Conservation (phyloP, 2,888 invertebrate species). For the Diachrysia chrysitis region DNA sequence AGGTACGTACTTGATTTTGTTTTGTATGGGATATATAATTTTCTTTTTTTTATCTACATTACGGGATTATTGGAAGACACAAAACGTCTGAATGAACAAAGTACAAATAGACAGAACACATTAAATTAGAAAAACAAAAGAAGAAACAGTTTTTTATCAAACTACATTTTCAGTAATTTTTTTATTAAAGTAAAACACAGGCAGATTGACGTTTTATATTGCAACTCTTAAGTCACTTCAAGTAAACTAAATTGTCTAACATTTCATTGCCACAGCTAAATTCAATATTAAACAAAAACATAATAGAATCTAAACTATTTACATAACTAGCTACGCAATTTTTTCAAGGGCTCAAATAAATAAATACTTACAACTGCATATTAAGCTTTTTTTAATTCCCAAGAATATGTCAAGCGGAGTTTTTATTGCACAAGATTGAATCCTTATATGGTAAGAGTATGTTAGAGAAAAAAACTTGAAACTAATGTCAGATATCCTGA, state of each 20-base stretch:
- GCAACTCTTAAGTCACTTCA: too few relatives aligned
- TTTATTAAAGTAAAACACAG: too few relatives aligned
- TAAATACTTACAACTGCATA: slow-evolving; percentile 16
- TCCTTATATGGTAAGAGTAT: slow-evolving; percentile 44
- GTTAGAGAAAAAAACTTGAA: slow-evolving; percentile 62
- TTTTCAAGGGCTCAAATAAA: slow-evolving; percentile 40
- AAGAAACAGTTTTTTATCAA: too few relatives aligned
- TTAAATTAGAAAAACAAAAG: too few relatives aligned
- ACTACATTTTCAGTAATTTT: too few relatives aligned
- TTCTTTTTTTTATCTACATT: too few relatives aligned
- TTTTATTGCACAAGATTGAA: slow-evolving; percentile 27
- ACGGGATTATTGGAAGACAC: too few relatives aligned
- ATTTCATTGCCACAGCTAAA: slow-evolving; percentile 26
- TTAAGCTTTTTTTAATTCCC: slow-evolving; percentile 36
- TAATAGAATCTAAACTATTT: slow-evolving; percentile 44
- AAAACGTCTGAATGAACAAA: too few relatives aligned
- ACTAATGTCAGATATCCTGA: slow-evolving; percentile 58
- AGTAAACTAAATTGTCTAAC: too few relatives aligned
- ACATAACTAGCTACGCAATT: slow-evolving; percentile 29
- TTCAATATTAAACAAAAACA: slow-evolving; percentile 29
- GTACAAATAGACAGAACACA: too few relatives aligned
- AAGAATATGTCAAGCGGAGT: slow-evolving; percentile 27
- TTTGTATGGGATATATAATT: not conserved
- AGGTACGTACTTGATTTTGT: not conserved
- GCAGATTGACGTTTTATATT: too few relatives aligned